Evolutionary conservation across 2,888 invertebrate species (phyloP), one percentile per base, ranked within the genome.

Genomic region (Agrochola lota): DNA sequence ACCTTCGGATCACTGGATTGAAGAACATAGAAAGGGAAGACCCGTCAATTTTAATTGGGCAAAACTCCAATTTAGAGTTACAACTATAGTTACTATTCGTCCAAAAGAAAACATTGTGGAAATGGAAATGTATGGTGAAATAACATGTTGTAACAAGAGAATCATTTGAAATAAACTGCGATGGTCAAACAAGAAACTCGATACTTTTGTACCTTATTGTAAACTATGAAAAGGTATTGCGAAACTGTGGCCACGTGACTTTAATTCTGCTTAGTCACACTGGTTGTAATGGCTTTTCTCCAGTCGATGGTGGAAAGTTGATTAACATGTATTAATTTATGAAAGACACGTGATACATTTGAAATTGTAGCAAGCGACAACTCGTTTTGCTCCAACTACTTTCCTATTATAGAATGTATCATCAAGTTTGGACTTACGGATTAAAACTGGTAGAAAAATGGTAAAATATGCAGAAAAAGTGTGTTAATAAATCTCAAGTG

Each of bases 401-500:
- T 68, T 68, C 23, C 23, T 30, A 23, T 23, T 30, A 68, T 11
- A 23, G 30, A 57, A 57, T 35, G 6, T 59, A 30, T 35, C 30
- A 23, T 9, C 30, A 63, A n/a, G 30, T 17, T 2, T 17, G 20
- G 20, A 20, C n/a, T 35, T 17, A 26, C n/a, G 8, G 12, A 46
- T 12, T 46, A 46, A 46, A 59, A 77, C 15, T n/a, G n/a, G n/a
- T n/a, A n/a, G n/a, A n/a, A 3, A 2, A 30, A 30, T 35, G 1
- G 5, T 9, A 49, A 4, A 12, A 67, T 23, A 55, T 57, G 59
- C 72, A 64, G 17, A 86, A 77, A 84, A 73, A 73, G 49, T 68
- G 69, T 75, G 71, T 68, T 64, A 71, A 66, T 69, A 75, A 52
- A 60, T 75, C 57, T 87, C 63, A 80, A 84, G 88, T 73, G 78